These are phyloP conservation scores for Dallia pectoralis DNA, from an alignment of 2,797 vertebrate genomes.

Conservation along the genomic window DNA sequence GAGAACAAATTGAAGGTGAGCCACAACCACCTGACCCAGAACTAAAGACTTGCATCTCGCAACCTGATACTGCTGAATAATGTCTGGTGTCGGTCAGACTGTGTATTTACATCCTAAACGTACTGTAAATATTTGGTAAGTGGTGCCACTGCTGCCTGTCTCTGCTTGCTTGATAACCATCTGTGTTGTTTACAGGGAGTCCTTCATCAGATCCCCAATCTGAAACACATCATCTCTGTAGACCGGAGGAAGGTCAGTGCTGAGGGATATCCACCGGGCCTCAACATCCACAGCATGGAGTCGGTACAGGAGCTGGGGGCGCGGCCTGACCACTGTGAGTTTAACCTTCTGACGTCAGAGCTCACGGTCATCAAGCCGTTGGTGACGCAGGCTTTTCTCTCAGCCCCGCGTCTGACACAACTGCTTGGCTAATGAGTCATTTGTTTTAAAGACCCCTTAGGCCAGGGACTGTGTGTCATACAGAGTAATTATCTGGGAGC, in stretches of 20 bases:
- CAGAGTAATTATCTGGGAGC: neutral
- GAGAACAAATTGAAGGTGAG: conserved; percentile 92
- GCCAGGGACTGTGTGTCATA: too few relatives aligned
- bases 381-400: neutral
- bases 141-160: neutral
- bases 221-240: conserved; percentile 93
- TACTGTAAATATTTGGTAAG: too few relatives aligned
- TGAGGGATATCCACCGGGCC: conserved; percentile 80
- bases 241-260: conserved; percentile 83
- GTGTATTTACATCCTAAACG: too few relatives aligned
- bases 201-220: conserved; percentile 78
- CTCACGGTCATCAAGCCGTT: neutral
- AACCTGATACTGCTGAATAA: neutral
- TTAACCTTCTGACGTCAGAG: neutral
- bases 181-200: conserved; percentile 69
- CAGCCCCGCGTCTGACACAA: neutral
- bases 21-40: conserved; percentile 2
- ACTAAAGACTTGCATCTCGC: neutral
- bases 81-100: too few relatives aligned
- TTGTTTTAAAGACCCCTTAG: neutral
- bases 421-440: neutral
- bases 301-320: conserved; percentile 85
- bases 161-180: neutral
- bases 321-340: conserved; percentile 88
- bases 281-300: conserved; percentile 89